phyloP scores from a whole-genome alignment of 2,113 vertebrate genomes.

The Platichthys stellatus region DNA sequence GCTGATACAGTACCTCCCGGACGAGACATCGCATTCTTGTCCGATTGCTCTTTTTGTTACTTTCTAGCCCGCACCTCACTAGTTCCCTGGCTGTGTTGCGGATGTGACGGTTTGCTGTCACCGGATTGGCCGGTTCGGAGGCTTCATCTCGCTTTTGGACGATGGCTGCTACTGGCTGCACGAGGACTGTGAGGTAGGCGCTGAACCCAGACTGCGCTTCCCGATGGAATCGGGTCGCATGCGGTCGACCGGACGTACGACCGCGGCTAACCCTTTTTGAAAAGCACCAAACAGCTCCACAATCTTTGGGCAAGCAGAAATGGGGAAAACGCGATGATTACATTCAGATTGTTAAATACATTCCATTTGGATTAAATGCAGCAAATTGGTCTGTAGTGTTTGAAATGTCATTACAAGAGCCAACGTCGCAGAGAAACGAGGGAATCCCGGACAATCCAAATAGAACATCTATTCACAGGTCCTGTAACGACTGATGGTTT shows the following conservation, averaged over 20 bases:
- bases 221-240: not conserved
- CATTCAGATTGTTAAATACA: slow-evolving; percentile 77
- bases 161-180: slow-evolving; percentile 68
- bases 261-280: not conserved
- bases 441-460: not conserved
- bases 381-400: not conserved
- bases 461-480: not conserved
- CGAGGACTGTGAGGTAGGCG: slow-evolving; percentile 22
- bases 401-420: not conserved
- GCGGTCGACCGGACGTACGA: not conserved
- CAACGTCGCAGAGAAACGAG: not conserved
- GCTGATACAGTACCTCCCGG: slow-evolving; percentile 72
- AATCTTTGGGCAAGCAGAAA: slow-evolving; percentile 65
- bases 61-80: slow-evolving; percentile 42
- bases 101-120: slow-evolving; percentile 29
- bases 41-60: slow-evolving; percentile 38
- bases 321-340: slow-evolving; percentile 52
- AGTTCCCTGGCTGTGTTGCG: slow-evolving; percentile 40
- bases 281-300: slow-evolving; percentile 65
- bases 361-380: slow-evolving; percentile 47
- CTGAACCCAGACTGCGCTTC: not conserved
- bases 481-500: not conserved
- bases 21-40: slow-evolving; percentile 34
- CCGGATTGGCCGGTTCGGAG: slow-evolving; percentile 52
- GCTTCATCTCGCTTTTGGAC: slow-evolving; percentile 45